These are phyloP conservation scores for Anastrepha obliqua DNA, from an alignment of 1,140 invertebrate genomes.

Conservation along the genomic window DNA sequence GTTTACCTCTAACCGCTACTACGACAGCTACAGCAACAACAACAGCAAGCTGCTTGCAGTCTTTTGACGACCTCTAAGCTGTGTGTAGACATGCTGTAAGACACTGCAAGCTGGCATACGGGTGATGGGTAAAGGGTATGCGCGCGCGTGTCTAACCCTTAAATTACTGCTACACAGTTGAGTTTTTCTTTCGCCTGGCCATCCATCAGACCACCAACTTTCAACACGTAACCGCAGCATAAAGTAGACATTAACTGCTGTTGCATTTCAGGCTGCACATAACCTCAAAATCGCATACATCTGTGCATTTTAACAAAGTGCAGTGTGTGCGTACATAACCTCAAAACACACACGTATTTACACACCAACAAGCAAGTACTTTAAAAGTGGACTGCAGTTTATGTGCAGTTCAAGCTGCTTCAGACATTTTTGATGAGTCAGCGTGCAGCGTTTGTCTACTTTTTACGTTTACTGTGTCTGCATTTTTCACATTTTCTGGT, in stretches of 20 bases:
- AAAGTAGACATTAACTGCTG: conserved; percentile 16
- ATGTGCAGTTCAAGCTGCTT: background rate
- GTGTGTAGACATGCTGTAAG: background rate
- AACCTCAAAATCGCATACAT: conserved; percentile 21
- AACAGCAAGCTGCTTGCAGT: background rate
- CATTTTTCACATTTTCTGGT: background rate
- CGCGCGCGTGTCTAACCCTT: conserved; percentile 37
- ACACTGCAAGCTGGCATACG: background rate
- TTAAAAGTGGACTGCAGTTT: background rate
- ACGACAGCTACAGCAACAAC: background rate
- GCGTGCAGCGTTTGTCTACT: background rate
- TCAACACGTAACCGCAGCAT: conserved; percentile 1
- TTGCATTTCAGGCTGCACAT: background rate
- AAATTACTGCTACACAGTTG: background rate
- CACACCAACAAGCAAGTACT: background rate
- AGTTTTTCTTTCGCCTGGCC: background rate
- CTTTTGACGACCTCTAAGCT: background rate
- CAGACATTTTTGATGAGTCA: background rate
- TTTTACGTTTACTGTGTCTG: background rate
- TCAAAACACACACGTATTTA: background rate
- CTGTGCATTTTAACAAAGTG: too few relatives aligned
- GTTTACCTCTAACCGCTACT: background rate
- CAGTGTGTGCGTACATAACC: too few relatives aligned
- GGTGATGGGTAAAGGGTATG: background rate
- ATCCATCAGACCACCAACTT: background rate